Base-by-base conservation (phyloP, 1,140 invertebrate species). In the Subanguina moxae region DNA sequence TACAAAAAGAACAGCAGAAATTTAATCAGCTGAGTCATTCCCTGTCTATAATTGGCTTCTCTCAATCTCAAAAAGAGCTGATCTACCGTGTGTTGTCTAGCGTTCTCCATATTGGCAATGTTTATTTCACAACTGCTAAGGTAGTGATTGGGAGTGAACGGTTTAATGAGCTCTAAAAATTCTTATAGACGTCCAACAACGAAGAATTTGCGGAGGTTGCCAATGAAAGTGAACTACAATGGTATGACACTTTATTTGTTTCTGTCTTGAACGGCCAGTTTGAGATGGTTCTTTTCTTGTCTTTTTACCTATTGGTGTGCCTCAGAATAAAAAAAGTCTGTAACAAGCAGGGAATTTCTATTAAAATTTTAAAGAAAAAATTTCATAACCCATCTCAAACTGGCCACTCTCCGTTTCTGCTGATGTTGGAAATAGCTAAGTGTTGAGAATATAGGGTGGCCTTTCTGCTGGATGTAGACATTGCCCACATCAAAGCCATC, bases 221-320 rank as follows among this genome's bases (percentile, higher is more conserved):
- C 25, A 73, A 73, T 45, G 70, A 75, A 58, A 38, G 32, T 17
- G 70, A 74, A 32, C 48, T 72, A 7, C 72, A 67, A n/a, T 72
- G 70, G 71, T 57, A 64, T 27, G 27, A 71, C 15, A 38, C 65
- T 72, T 38, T 72, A 45, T 48, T 13, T n/a, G 11, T 45, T 13
- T n/a, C 19, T 70, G 74, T 32, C 74, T 52, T 74, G 38, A 65
- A 48, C 48, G 30, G 8, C n/a, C n/a, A n/a, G n/a, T n/a, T 43
- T 71, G 21, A 65, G 56, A 28, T 11, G 69, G 11, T 3, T 38
- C 13, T 69, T 67, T 27, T 42, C n/a, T n/a, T n/a, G n/a, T n/a
- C n/a, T n/a, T n/a, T n/a, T n/a, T n/a, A n/a, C n/a, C n/a, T n/a
- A n/a, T n/a, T n/a, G n/a, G n/a, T n/a, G n/a, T n/a, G n/a, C n/a